These are phyloP conservation scores for Teleiodes luculella DNA, from an alignment of 2,888 invertebrate species.

Conservation along the genomic window DNA sequence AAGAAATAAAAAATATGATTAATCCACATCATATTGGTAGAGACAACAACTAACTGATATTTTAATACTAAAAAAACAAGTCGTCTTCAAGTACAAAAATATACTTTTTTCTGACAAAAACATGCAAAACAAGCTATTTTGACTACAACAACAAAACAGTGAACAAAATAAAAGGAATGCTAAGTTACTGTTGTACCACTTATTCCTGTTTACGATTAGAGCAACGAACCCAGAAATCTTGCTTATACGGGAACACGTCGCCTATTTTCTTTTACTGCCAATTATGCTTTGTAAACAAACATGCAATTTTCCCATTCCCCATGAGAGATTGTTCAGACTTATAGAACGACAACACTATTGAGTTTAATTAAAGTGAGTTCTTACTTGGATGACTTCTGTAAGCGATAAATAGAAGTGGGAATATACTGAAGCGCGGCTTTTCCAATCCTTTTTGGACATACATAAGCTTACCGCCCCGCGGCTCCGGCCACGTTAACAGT, in stretches of 20 bases:
- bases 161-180: not conserved
- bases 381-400: too few species aligned
- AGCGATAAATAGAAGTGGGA: too few species aligned
- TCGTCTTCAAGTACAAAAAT: not conserved
- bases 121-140: not conserved
- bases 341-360: too few species aligned
- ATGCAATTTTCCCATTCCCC: constrained; percentile 1
- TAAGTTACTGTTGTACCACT: not conserved
- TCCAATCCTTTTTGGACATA: too few species aligned
- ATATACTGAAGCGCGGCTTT: too few species aligned
- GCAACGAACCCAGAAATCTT: not conserved
- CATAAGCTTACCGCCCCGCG: too few species aligned
- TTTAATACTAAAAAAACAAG: too few species aligned
- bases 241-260: not conserved
- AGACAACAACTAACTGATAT: too few species aligned
- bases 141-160: not conserved
- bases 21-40: too few species aligned
- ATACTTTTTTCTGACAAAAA: not conserved
- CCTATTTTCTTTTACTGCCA: constrained; percentile 7
- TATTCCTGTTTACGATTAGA: not conserved
- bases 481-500: too few species aligned
- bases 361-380: too few species aligned
- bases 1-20: too few species aligned
- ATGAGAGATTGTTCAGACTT: not conserved
- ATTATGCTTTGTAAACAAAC: constrained; percentile 4